phyloP scores from a whole-genome alignment of 1,140 invertebrate species.

The Centruroides vittatus region DNA sequence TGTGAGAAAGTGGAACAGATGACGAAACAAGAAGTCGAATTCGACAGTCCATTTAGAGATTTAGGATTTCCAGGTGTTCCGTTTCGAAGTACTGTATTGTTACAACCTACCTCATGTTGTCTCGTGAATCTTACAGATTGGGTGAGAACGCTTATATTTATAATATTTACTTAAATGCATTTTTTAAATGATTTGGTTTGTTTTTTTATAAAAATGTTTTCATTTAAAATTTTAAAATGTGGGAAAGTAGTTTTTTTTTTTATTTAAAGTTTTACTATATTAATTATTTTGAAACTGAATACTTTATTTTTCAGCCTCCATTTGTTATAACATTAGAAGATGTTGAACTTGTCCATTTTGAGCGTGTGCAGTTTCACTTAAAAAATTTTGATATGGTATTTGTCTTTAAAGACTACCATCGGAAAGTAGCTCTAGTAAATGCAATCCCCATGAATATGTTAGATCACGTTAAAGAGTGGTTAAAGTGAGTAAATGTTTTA shows the following conservation, averaged over 20 bases:
- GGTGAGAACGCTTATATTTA: slow-evolving; percentile 36
- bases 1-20: slow-evolving; percentile 93
- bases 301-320: slow-evolving; percentile 52
- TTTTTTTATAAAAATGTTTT: no score
- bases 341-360: slow-evolving; percentile 96
- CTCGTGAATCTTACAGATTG: slow-evolving; percentile 96
- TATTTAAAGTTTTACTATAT: no score
- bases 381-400: slow-evolving; percentile 99
- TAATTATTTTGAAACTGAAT: not conserved
- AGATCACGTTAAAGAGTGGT: slow-evolving; percentile 98
- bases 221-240: no score
- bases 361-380: slow-evolving; percentile 93
- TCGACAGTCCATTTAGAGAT: slow-evolving; percentile 96
- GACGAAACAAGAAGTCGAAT: slow-evolving; percentile 95
- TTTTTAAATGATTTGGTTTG: no score
- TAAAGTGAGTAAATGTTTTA: slow-evolving; percentile 54
- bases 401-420: slow-evolving; percentile 94
- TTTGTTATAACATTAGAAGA: slow-evolving; percentile 97
- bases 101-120: slow-evolving; percentile 94
- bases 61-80: slow-evolving; percentile 97
- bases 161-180: not conserved
- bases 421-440: slow-evolving; percentile 90
- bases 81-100: slow-evolving; percentile 82
- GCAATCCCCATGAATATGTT: slow-evolving; percentile 97
- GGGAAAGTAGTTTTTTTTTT: no score